Evolutionary conservation across 2,797 vertebrate genomes (phyloP).

Genomic region (Sebastes melanostomus): DNA sequence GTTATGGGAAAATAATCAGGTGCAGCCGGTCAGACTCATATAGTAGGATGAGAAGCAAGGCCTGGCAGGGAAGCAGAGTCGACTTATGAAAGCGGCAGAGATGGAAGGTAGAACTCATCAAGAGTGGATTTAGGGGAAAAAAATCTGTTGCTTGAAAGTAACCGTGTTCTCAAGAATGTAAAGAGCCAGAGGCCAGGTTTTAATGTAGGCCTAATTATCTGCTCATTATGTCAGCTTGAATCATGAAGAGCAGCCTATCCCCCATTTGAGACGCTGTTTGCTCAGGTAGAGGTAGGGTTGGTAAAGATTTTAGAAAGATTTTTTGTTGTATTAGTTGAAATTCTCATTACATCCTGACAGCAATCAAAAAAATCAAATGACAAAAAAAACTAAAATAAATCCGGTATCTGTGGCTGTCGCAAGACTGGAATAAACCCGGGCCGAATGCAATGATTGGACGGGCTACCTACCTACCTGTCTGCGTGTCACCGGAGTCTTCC

Average conservation of each 20-base stretch:
- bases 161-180: constrained; percentile 7
- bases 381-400: too few species aligned
- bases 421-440: too few species aligned
- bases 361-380: too few species aligned
- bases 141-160: neutral
- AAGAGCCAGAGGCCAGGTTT: constrained; percentile 16
- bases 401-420: too few species aligned
- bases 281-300: too few species aligned
- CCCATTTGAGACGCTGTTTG: neutral
- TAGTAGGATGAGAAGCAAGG: neutral
- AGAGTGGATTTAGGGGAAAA: constrained; percentile 9
- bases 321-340: too few species aligned
- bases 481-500: too few species aligned
- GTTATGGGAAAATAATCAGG: constrained; percentile 48
- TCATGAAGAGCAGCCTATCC: neutral
- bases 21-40: constrained; percentile 9
- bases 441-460: too few species aligned
- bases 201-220: constrained; percentile 11
- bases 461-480: too few species aligned
- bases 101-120: neutral
- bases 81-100: neutral
- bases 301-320: too few species aligned
- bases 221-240: constrained; percentile 16
- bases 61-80: neutral
- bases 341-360: too few species aligned